Conservation (phyloP, 2,888 invertebrate species). For the Julus scandinavius region DNA sequence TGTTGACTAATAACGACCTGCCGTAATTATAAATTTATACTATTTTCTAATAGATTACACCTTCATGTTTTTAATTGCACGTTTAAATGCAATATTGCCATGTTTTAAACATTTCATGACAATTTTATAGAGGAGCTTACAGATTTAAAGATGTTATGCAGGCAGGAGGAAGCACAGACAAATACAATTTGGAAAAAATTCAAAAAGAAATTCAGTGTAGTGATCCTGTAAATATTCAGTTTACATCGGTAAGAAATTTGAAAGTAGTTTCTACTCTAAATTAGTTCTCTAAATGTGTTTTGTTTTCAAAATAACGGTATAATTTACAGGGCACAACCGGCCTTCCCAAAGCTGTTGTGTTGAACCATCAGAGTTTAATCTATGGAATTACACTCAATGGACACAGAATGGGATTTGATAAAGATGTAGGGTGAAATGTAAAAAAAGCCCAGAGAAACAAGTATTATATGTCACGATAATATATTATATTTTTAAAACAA, state of each 20-base stretch:
- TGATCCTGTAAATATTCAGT: constrained; percentile 73
- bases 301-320: neutral
- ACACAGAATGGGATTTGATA: neutral
- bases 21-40: constrained; percentile 10
- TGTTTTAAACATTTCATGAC: neutral
- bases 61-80: neutral
- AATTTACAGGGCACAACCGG: constrained; percentile 67
- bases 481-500: no score
- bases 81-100: neutral
- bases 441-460: no score
- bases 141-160: constrained; percentile 47
- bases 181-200: neutral
- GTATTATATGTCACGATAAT: no score
- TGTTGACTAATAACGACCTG: constrained; percentile 58
- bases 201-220: constrained; percentile 53
- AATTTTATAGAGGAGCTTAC: constrained; percentile 47
- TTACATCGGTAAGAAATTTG: constrained; percentile 74
- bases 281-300: constrained; percentile 57
- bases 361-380: neutral
- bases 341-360: constrained; percentile 65
- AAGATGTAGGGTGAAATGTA: neutral
- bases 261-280: no score
- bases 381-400: constrained; percentile 55
- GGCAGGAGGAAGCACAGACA: constrained; percentile 65
- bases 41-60: no score